Base-by-base conservation (phyloP, 2,888 invertebrate genomes). In the Latrodectus elegans region DNA sequence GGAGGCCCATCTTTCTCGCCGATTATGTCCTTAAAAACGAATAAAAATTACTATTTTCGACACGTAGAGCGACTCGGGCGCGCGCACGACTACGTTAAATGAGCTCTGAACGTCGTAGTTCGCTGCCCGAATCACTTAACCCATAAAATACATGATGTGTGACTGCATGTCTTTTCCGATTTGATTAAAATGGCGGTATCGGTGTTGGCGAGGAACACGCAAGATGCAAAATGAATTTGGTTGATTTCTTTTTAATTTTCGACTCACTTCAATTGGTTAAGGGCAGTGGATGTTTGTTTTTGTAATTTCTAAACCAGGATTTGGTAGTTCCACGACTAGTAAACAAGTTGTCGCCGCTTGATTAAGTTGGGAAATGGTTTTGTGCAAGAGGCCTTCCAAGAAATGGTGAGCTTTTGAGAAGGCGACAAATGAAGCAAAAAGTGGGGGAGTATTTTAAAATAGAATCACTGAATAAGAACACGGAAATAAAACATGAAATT, bases 71-170 rank as follows among this genome's bases (percentile, higher is more conserved):
- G 60, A 60, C 60, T 15, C 60, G n/a, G n/a, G 60, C 8, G n/a
- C 60, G n/a, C 60, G n/a, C 60, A 12, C n/a, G 60, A 60, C n/a
- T 38, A 38, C 38, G 38, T 38, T 38, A 38, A 38, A 38, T 38
- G 38, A 38, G n/a, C 60, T 12, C 6, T 60, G 12, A n/a, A 60
- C 12, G 60, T 60, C n/a, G n/a, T n/a, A 71, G 49, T 71, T 53
- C 72, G 64, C 51, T 49, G 80, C 38, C 10, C 72, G 22, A 80
- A 72, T 80, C 49, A 64, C 65, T 80, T 80, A 80, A 80, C 80
- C 80, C 52, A 80, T 72, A 80, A 80, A 80, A 73, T 72, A 14
- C 15, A 17, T 64, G 80, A 80, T 80, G 72, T 80, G 80, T 73
- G 65, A 80, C 80, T 51, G 53, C 38, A 38, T 38, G 38, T 38